Evolutionary conservation across 2,888 invertebrate genomes (phyloP).

Genomic region (Neoitamus cyanurus): DNA sequence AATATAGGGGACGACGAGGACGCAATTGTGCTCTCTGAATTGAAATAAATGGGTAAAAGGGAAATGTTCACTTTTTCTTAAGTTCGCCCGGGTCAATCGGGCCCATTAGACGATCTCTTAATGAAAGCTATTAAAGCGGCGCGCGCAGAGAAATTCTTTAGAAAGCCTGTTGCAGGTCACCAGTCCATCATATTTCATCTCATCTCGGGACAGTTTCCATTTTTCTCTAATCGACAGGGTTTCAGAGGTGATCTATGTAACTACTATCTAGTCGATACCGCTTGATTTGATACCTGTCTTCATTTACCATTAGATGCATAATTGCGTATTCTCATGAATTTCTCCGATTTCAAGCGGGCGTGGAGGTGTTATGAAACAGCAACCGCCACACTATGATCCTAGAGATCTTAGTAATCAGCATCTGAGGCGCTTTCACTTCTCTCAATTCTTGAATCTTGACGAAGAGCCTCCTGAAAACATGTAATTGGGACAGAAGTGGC

Average conservation of each 20-base stretch:
- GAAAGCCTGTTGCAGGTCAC: not conserved
- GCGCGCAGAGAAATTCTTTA: not conserved
- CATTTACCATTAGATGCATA: not conserved
- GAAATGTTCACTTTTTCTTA: not conserved
- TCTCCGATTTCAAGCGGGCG: not conserved
- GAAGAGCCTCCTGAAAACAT: not conserved
- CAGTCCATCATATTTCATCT: not conserved
- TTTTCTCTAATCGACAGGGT: not conserved
- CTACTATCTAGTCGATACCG: not conserved
- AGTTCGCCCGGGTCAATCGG: not conserved
- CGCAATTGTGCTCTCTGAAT: not conserved
- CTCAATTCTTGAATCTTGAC: not conserved
- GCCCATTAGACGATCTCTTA: not conserved
- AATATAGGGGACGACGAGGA: not conserved
- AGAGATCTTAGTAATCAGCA: not conserved
- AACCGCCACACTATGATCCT: not conserved
- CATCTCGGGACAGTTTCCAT: not conserved
- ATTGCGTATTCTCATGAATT: not conserved
- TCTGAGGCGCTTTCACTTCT: not conserved
- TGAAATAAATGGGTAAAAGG: not conserved
- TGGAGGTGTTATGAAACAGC: not conserved
- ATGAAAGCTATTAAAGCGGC: constrained; percentile 17
- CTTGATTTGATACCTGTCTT: not conserved
- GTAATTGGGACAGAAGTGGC: not conserved
- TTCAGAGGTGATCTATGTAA: not conserved